Evolutionary conservation across 2,797 vertebrate genomes (phyloP), one percentile per base, ranked within the genome.

Genomic region (Mastacembelus armatus): DNA sequence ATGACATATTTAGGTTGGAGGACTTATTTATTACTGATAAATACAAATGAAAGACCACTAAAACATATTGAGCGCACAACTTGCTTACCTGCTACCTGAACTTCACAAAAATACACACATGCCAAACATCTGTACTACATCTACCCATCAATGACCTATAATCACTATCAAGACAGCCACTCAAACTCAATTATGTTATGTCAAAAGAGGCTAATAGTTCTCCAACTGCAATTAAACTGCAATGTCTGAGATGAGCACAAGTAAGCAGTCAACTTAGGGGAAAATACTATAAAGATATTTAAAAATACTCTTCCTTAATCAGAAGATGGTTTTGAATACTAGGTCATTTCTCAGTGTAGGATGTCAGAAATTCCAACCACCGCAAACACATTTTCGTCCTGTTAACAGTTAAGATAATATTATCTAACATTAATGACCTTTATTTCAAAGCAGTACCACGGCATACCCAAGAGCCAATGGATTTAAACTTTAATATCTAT

Each of bases 401-500:
- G 49, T 30, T 29, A 76, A 51, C 77, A 65, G 75, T 77, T 85
- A 74, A 75, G 58, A 58, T 78, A 76, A 87, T 78, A 75, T 79
- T 35, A 65, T 88, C 57, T 67, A 43, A 83, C 66, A 68, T 74
- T 83, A 88, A 90, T 85, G 60, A 72, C 77, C 78, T 83, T 75
- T 74, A 78, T 86, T 90, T 85, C 71, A 86, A 76, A 85, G 77
- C 51, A 8, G 36, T 75, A 76, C 14, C n/a, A 77, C 70, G 68
- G 50, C 58, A 74, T 51, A 66, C 66, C 79, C 71, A 55, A 58
- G 73, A 89, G 78, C 66, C 63, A 69, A 54, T 52, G 51, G 80
- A 74, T 85, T 90, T 88, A 90, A 90, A 89, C 66, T 89, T 89
- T 86, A 85, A 91, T 88, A 81, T 80, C 21, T 71, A 81, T 92